Base-by-base conservation (phyloP, 2,888 invertebrate genomes). In the Parasteatoda lunata region DNA sequence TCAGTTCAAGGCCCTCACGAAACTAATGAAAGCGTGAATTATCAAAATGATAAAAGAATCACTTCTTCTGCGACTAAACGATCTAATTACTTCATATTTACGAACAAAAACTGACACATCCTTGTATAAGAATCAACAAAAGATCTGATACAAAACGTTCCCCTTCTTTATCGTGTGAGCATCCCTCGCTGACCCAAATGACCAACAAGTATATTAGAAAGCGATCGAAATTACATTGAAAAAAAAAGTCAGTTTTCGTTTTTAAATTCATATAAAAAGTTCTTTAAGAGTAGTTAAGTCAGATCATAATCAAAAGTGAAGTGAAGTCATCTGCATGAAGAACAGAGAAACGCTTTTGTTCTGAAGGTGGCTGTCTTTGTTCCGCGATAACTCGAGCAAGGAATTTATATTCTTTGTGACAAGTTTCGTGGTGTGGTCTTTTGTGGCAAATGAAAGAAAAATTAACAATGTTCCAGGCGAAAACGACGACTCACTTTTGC, bases 1-100 rank as follows among this genome's bases (percentile, higher is more conserved):
- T 49, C 64, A 4, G 75, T 7, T 49, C 49, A 80, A 79, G 79
- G 79, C 79, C 84, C 77, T 77, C 52, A 30, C 48, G 48, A 75
- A 77, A 81, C 45, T 30, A 86, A 86, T 59, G 85, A 86, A 86
- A 80, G 80, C 85, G 76, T 80, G 85, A 80, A 86, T 71, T 81
- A 78, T 76, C 70, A 75, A 75, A 78, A 71, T 69, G 71, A 64
- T n/a, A 76, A 80, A 76, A 71, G 80, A 77, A 81, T 45, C n/a
- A 66, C 45, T 77, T 84, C 77, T 84, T 77, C 54, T 54, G 65
- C 71, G 59, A 15, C 71, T 80, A 80, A 86, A 86, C 85, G 85
- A 79, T 86, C 85, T 86, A 86, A 86, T 86, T 86, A 70, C 78
- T 80, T 66, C 59, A 52, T 71, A 71, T 85, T 80, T 48, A 13